Conservation (phyloP, 2,797 vertebrate species). For the Periophthalmus magnuspinnatus region DNA sequence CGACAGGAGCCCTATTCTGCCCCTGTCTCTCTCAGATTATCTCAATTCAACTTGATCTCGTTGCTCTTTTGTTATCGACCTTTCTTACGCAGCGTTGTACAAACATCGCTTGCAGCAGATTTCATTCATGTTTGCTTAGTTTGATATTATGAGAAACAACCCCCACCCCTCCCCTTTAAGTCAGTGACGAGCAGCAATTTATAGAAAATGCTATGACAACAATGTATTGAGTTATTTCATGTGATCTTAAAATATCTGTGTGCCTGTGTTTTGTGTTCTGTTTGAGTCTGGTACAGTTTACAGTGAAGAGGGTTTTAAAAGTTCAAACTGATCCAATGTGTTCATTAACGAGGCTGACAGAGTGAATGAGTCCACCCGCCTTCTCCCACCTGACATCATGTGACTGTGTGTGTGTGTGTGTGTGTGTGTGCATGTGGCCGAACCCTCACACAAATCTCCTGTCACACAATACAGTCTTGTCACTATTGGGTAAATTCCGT, state of each 20-base stretch:
- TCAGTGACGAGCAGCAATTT: background rate
- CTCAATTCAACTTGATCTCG: slow-evolving; percentile 71
- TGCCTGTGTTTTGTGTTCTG: background rate
- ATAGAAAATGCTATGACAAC: background rate
- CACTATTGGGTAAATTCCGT: slow-evolving; percentile 22
- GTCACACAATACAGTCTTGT: slow-evolving; percentile 35
- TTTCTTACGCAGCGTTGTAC: slow-evolving; percentile 62
- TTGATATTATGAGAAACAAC: slow-evolving; percentile 34
- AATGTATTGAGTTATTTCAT: background rate
- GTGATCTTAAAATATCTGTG: too few species aligned
- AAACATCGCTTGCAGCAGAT: slow-evolving; percentile 65
- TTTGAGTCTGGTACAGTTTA: slow-evolving; percentile 2
- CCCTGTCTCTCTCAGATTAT: slow-evolving; percentile 65
- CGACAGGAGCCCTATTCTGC: slow-evolving; percentile 31
- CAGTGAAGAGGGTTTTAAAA: slow-evolving; percentile 36
- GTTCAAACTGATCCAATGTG: slow-evolving; percentile 43
- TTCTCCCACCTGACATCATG: slow-evolving; percentile 65
- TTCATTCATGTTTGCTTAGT: slow-evolving; percentile 59
- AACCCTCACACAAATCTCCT: slow-evolving; percentile 41
- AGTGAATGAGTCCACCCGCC: slow-evolving; percentile 65
- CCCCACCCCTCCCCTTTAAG: slow-evolving; percentile 13
- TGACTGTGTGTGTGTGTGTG: slow-evolving; percentile 6
- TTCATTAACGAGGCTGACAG: slow-evolving; percentile 52
- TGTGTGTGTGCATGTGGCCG: slow-evolving; percentile 24
- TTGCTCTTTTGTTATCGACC: slow-evolving; percentile 65